phyloP scores from a whole-genome alignment of 1,140 invertebrate species.

The Leptopilina clavipes region DNA sequence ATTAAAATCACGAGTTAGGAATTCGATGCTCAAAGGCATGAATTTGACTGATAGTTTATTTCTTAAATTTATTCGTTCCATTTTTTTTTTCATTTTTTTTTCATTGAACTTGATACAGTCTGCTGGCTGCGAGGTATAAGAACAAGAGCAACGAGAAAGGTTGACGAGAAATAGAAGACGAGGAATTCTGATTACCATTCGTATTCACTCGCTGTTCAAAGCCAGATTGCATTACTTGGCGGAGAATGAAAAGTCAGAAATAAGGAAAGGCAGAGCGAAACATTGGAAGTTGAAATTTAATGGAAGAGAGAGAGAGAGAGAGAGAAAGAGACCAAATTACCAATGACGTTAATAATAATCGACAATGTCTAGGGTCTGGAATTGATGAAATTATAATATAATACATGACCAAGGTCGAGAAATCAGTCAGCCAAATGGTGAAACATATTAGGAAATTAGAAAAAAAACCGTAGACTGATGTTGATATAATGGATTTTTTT shows the following conservation, averaged over 20 bases:
- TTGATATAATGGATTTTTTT: slow-evolving; percentile 20
- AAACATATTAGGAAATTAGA: slow-evolving; percentile 13
- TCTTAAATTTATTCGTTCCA: too few relatives aligned
- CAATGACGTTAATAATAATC: slow-evolving; percentile 7
- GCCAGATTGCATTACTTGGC: background rate
- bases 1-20: too few relatives aligned
- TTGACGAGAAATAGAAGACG: background rate
- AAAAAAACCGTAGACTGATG: too few relatives aligned
- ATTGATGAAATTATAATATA: slow-evolving; percentile 28
- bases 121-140: too few relatives aligned
- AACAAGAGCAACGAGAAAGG: too few relatives aligned
- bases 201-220: background rate
- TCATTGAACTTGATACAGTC: too few relatives aligned
- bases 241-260: background rate
- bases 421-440: slow-evolving; percentile 19
- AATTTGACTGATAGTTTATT: too few relatives aligned
- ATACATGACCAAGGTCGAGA: background rate
- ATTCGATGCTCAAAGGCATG: too few relatives aligned
- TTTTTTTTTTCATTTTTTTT: too few relatives aligned
- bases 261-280: background rate
- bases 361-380: background rate
- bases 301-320: too few relatives aligned
- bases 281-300: slow-evolving; percentile 2
- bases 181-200: background rate
- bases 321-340: background rate